phyloP scores from a whole-genome alignment of 2,113 vertebrate genomes.

The Odontesthes bonariensis region DNA sequence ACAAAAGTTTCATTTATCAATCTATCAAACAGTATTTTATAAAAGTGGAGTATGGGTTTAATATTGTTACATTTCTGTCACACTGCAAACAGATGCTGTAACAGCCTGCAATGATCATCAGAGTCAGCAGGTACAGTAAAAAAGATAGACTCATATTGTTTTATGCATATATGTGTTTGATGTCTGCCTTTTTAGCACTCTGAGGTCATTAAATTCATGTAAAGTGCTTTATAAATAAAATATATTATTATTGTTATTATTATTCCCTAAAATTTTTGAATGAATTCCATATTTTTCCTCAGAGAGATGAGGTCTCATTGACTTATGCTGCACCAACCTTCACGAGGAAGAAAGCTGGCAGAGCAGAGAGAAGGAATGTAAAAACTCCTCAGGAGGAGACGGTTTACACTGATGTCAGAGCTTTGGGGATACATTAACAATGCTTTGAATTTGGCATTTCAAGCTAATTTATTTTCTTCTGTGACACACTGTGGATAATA shows the following conservation, averaged over 20 bases:
- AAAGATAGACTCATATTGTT: not conserved
- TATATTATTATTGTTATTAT: too few species aligned
- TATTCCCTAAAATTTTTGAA: too few species aligned
- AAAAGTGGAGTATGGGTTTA: not conserved
- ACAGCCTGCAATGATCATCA: too few species aligned
- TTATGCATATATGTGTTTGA: too few species aligned
- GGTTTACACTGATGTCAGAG: constrained; percentile 21
- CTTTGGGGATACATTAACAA: not conserved
- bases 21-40: not conserved
- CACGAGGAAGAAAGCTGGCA: not conserved
- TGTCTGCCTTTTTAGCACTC: not conserved
- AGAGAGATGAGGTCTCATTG: rapidly evolving
- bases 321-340: rapidly evolving
- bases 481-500: too few species aligned
- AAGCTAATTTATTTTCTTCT: not conserved
- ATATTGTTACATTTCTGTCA: not conserved
- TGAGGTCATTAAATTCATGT: too few species aligned
- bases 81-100: not conserved
- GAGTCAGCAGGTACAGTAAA: not conserved
- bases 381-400: not conserved
- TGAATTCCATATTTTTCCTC: not conserved
- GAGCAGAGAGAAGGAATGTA: rapidly evolving
- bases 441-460: not conserved
- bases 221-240: too few species aligned
- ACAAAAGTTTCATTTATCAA: rapidly evolving